phyloP scores from a whole-genome alignment of 2,888 invertebrate genomes.

The Mayetiola destructor region DNA sequence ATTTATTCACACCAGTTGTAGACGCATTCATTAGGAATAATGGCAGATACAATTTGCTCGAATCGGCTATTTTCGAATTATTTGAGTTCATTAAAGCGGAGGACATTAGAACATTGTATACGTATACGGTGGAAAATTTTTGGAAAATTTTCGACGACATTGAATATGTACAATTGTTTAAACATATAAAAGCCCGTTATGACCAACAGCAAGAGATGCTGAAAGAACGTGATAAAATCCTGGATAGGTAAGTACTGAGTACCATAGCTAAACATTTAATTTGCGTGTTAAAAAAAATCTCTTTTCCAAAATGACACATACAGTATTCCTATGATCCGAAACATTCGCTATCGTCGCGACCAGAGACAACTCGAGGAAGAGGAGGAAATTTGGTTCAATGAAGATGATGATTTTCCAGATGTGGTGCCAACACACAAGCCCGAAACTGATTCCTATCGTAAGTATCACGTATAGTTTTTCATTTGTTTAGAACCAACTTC shows the following conservation, averaged over 20 bases:
- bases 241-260: conserved; percentile 46
- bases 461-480: conserved; percentile 17
- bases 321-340: conserved; percentile 52
- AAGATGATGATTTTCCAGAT: conserved; percentile 86
- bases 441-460: conserved; percentile 31
- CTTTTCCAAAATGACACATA: not conserved
- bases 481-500: no score
- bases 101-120: conserved; percentile 78
- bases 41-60: conserved; percentile 94
- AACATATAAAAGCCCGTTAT: conserved; percentile 72
- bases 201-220: conserved; percentile 85
- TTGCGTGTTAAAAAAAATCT: conserved; percentile 18
- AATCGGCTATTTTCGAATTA: conserved; percentile 97
- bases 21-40: conserved; percentile 94
- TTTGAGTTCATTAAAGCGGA: conserved; percentile 97
- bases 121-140: conserved; percentile 92
- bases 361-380: conserved; percentile 90
- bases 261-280: not conserved
- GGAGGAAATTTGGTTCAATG: conserved; percentile 98
- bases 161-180: conserved; percentile 97
- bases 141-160: conserved; percentile 87
- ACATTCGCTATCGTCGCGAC: conserved; percentile 71
- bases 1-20: conserved; percentile 88
- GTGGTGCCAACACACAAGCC: conserved; percentile 43
- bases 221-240: conserved; percentile 68